A percentile compares a stretch with the other conserved stretches of the same genome.
These are phyloP conservation scores for Caenorhabditis zanzibari DNA, from an alignment of 2,888 invertebrate species.

Conservation along the genomic window DNA sequence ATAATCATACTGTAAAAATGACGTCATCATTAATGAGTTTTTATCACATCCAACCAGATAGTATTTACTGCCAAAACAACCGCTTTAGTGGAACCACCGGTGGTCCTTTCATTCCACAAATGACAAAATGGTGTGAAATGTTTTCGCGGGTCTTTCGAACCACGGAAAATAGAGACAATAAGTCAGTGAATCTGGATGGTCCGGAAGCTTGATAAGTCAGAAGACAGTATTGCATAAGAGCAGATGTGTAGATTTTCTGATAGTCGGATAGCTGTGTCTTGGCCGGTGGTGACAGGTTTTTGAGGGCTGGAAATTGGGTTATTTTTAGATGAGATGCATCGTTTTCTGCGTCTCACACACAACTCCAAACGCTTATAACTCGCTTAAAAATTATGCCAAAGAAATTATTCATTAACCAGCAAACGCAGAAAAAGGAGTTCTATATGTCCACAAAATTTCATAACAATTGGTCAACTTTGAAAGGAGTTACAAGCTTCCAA, in stretches of 20 bases:
- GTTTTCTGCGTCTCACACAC: too few species aligned
- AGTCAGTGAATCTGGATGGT: constrained; percentile 33
- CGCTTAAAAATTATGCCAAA: too few species aligned
- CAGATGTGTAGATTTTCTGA: constrained; percentile 15
- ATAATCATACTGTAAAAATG: too few species aligned
- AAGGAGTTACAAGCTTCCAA: too few species aligned
- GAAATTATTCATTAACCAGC: too few species aligned
- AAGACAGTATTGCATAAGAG: constrained; percentile 38
- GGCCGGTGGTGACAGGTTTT: background rate
- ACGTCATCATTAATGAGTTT: too few species aligned
- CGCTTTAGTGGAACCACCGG: background rate
- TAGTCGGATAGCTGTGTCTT: background rate
- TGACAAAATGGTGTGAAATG: constrained; percentile 9
- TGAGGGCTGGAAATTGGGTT: constrained; percentile 4
- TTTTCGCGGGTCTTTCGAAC: background rate
- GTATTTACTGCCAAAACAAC: background rate
- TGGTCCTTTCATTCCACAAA: background rate
- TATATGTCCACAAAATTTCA: too few species aligned
- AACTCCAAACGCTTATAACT: too few species aligned
- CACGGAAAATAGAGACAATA: constrained; percentile 4
- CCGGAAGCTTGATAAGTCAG: constrained; percentile 3
- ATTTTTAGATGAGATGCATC: too few species aligned
- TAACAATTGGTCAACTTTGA: too few species aligned
- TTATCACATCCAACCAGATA: background rate
- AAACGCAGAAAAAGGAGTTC: too few species aligned